These are phyloP conservation scores for Goniozus legneri DNA, from an alignment of 1,140 invertebrate species.

Conservation along the genomic window DNA sequence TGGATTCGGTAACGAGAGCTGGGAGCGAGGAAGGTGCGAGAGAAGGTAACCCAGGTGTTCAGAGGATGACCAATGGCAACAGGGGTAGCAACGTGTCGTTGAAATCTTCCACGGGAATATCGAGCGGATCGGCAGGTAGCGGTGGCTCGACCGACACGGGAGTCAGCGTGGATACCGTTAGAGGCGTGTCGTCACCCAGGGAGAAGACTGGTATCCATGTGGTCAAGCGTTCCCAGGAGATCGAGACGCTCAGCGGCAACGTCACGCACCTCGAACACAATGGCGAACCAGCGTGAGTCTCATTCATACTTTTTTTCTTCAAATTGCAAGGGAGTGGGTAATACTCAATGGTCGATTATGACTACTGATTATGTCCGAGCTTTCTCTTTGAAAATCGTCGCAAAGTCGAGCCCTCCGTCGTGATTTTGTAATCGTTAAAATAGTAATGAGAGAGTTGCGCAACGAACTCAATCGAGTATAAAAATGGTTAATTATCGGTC, in stretches of 20 bases:
- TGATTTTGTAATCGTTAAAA: no score
- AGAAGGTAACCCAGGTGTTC: constrained; percentile 2
- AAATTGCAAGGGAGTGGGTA: no score
- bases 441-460: no score
- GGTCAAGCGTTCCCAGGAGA: constrained; percentile 44
- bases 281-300: constrained; percentile 44
- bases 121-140: constrained; percentile 38
- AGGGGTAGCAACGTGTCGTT: constrained; percentile 39
- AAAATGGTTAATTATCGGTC: no score
- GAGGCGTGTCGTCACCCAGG: constrained; percentile 44
- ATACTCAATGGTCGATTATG: no score
- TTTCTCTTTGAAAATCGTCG: no score
- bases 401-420: no score
- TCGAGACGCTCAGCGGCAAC: constrained; percentile 50
- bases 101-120: constrained; percentile 36
- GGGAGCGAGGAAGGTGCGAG: constrained; percentile 7
- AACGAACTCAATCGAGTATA: no score
- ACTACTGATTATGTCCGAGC: no score
- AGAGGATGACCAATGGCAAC: constrained; percentile 15
- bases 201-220: constrained; percentile 43
- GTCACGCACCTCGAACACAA: constrained; percentile 43
- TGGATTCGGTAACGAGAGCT: background rate
- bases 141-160: constrained; percentile 47
- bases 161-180: constrained; percentile 48
- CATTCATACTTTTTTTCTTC: background rate